phyloP scores from a whole-genome alignment of 2,888 invertebrate species.

The Eilema sororculum region DNA sequence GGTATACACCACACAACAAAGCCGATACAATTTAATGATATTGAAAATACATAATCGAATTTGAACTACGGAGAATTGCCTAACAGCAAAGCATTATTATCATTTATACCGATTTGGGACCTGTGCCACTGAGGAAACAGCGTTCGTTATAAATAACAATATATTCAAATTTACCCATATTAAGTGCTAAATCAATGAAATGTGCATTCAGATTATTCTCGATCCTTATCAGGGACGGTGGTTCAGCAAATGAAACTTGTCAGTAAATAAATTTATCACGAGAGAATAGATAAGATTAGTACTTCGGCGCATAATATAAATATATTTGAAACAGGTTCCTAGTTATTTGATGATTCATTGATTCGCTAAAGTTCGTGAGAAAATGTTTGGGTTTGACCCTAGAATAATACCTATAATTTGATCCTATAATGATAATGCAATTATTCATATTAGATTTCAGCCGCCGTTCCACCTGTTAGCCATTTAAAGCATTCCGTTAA shows the following conservation, averaged over 20 bases:
- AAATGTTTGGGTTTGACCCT: constrained; percentile 29
- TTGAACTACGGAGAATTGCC: too few species aligned
- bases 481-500: background rate
- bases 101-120: background rate
- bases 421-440: constrained; percentile 23
- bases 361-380: constrained; percentile 51
- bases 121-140: background rate
- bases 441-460: constrained; percentile 12
- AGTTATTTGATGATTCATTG: constrained; percentile 61
- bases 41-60: too few species aligned
- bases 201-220: constrained; percentile 50
- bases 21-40: too few species aligned
- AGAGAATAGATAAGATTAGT: constrained; percentile 65
- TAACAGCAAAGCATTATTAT: background rate
- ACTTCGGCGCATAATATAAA: constrained; percentile 54
- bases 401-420: constrained; percentile 25
- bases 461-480: constrained; percentile 8
- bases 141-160: constrained; percentile 19
- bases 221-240: constrained; percentile 62
- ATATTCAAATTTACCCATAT: constrained; percentile 33
- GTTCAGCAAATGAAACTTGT: constrained; percentile 66
- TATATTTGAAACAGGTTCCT: constrained; percentile 54
- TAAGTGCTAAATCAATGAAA: constrained; percentile 44
- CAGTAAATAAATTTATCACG: constrained; percentile 67
- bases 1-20: too few species aligned